Conservation (phyloP, 1,140 invertebrate genomes). For the Phymorhynchus buccinoides region DNA sequence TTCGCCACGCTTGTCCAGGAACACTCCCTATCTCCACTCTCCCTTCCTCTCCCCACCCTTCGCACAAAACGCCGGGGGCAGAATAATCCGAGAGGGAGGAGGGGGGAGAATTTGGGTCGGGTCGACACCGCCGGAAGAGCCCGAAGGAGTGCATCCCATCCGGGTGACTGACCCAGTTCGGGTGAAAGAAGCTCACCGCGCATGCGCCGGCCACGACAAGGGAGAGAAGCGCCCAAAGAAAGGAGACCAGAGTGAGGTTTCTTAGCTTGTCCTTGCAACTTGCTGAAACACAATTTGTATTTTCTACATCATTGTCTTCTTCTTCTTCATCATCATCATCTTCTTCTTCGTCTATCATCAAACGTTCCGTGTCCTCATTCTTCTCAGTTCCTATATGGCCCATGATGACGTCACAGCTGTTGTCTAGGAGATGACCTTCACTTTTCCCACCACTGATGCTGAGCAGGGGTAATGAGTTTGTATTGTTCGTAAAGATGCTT, state of each 20-base stretch:
- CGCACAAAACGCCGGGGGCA: conserved; percentile 40
- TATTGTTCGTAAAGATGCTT: no score
- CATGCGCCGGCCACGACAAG: conserved; percentile 63
- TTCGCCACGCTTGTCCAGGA: conserved; percentile 67
- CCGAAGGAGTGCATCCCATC: conserved; percentile 63
- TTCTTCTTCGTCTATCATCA: neutral
- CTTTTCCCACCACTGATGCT: neutral
- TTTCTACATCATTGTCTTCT: neutral
- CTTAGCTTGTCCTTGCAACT: neutral
- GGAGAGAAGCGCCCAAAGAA: conserved; percentile 69
- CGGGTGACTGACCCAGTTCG: conserved; percentile 65
- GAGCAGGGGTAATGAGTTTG: no score
- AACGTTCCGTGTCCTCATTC: neutral
- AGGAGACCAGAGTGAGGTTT: conserved; percentile 54
- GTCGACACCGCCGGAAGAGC: conserved; percentile 57
- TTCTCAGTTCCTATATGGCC: neutral
- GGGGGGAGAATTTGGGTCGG: no score
- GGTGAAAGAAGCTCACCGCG: conserved; percentile 66
- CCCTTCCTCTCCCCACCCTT: conserved; percentile 37
- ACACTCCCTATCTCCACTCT: conserved; percentile 57
- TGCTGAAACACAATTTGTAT: neutral
- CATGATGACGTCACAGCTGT: neutral
- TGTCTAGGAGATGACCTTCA: neutral
- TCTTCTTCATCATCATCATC: neutral
- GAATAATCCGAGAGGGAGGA: neutral